Evolutionary conservation across 2,888 invertebrate genomes (phyloP).

Genomic region (Apamea sordens): DNA sequence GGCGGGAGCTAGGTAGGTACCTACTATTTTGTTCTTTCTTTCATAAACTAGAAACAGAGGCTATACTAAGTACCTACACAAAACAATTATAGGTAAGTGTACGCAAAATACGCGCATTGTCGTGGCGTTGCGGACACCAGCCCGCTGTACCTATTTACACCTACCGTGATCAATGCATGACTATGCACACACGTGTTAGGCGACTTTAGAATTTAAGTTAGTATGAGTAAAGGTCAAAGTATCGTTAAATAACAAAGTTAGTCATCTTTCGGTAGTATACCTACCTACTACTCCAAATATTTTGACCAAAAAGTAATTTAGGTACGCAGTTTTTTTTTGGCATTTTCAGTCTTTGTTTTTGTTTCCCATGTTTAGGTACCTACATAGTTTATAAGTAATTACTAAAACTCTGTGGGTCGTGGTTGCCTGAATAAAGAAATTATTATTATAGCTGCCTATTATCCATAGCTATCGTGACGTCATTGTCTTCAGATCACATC

Average conservation of each 20-base stretch:
- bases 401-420: background rate
- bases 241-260: no score
- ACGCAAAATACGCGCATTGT: no score
- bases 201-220: no score
- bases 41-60: slow-evolving; percentile 1
- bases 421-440: background rate
- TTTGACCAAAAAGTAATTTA: background rate
- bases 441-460: background rate
- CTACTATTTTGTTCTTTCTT: background rate
- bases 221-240: no score
- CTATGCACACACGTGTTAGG: no score
- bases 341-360: background rate
- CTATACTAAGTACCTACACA: background rate
- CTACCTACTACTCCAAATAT: background rate
- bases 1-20: background rate
- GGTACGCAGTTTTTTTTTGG: background rate
- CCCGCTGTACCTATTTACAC: no score
- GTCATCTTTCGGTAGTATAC: no score
- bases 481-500: slow-evolving; percentile 90
- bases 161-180: no score
- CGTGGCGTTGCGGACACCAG: no score
- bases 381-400: background rate
- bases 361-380: no score
- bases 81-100: no score
- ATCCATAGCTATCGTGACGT: background rate